Percentiles rank a stretch among this genome's conserved stretches.
Evolutionary conservation across 2,888 invertebrate genomes (phyloP).

Genomic region (Hydrotaea cyrtoneurina): DNA sequence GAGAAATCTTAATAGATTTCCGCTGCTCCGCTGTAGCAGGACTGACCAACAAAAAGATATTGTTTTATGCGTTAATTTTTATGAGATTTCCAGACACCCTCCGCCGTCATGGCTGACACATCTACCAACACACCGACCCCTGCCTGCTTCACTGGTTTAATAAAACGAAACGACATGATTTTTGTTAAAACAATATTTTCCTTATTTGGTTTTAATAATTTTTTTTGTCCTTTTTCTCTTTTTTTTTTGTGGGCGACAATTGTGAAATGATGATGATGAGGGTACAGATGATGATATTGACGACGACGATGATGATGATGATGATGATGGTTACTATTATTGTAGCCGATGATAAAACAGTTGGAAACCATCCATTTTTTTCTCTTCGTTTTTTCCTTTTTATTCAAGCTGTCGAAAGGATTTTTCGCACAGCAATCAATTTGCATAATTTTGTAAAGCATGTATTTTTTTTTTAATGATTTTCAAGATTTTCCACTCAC

Average conservation of each 20-base stretch:
- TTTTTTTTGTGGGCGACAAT: slow-evolving; percentile 60
- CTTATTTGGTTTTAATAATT: slow-evolving; percentile 5
- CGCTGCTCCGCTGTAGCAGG: neutral
- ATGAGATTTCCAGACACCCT: slow-evolving; percentile 37
- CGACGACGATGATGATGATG: neutral
- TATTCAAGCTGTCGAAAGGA: slow-evolving; percentile 64
- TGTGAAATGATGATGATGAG: slow-evolving; percentile 31
- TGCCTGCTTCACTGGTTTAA: neutral
- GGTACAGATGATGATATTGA: neutral
- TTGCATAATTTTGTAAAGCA: slow-evolving; percentile 64
- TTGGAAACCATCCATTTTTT: slow-evolving; percentile 29
- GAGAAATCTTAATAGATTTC: slow-evolving; percentile 38
- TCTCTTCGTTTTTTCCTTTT: slow-evolving; percentile 37
- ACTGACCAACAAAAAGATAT: slow-evolving; percentile 39
- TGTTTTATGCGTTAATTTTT: slow-evolving; percentile 51
- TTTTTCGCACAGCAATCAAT: slow-evolving; percentile 61
- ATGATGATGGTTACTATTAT: slow-evolving; percentile 58
- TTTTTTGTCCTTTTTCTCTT: neutral
- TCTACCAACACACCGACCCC: neutral
- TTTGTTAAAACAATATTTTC: slow-evolving; percentile 51
- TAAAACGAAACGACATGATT: neutral
- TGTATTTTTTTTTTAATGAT: slow-evolving; percentile 46
- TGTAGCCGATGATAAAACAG: slow-evolving; percentile 42
- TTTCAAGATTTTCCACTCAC: slow-evolving; percentile 44
- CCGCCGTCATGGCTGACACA: neutral